Evolutionary conservation across 2,888 invertebrate genomes (phyloP).

Genomic region (Pterostichus madidus): DNA sequence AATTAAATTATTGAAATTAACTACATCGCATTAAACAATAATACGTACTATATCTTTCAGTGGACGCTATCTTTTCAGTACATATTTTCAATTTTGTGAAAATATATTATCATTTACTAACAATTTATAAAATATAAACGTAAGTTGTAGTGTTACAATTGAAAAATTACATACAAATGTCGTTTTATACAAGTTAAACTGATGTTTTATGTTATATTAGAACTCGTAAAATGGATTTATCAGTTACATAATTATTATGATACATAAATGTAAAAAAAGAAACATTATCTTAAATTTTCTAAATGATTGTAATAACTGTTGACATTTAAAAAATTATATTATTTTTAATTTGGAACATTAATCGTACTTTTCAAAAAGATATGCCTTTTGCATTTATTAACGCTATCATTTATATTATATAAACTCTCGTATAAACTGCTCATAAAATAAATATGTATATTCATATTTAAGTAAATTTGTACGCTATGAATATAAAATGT

Average conservation of each 20-base stretch:
- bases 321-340: too few relatives aligned
- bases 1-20: not conserved
- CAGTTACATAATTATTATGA: constrained; percentile 33
- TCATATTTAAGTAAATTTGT: too few relatives aligned
- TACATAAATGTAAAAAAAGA: not conserved
- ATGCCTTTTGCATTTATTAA: not conserved
- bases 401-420: too few relatives aligned
- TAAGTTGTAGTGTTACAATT: constrained; percentile 39
- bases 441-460: too few relatives aligned
- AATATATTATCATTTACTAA: constrained; percentile 41
- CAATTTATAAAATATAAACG: constrained; percentile 49
- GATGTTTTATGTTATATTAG: constrained; percentile 32
- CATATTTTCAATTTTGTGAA: constrained; percentile 53
- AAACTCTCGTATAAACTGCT: too few relatives aligned
- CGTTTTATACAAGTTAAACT: constrained; percentile 34
- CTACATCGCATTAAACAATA: constrained; percentile 6
- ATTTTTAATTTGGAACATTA: not conserved
- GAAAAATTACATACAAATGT: constrained; percentile 46
- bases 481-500: not conserved
- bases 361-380: not conserved
- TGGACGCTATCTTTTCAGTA: constrained; percentile 65
- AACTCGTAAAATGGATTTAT: constrained; percentile 30
- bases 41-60: constrained; percentile 60
- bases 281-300: too few relatives aligned
- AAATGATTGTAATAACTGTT: too few relatives aligned